Base-by-base conservation (phyloP, 2,797 vertebrate genomes). In the Thalassophryne amazonica region DNA sequence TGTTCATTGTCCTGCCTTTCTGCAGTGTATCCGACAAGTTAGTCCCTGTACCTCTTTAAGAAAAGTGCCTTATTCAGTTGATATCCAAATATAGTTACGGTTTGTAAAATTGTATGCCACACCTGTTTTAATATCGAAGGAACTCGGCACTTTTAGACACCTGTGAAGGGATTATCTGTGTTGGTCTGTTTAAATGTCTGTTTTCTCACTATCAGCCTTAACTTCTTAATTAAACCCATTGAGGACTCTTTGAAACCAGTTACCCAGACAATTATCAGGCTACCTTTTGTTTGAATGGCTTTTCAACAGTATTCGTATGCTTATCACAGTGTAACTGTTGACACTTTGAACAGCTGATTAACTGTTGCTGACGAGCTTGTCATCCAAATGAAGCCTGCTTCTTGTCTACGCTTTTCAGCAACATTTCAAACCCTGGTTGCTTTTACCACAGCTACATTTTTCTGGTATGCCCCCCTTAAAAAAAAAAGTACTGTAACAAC, bases 41-140 rank as follows among this genome's bases (percentile, higher is more conserved):
- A 66, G 60, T 64, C 62, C 47, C 60, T 67, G 80, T 78, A 70
- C 76, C 76, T 79, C 61, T 69, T 73, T 48, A 68, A 69, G 80
- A 86, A 83, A 89, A 89, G 89, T 90, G 89, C 89, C 89, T 90
- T 90, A 89, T 84, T 88, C 76, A 69, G 84, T 86, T 86, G 28
- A 66, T 62, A 28, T 70, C 59, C 53, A 55, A 30, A 13, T 33
- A 45, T 39, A 62, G 49, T 64, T 61, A 50, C 57, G 70, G 63
- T 56, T 70, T 71, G 33, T 63, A 45, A 52, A 60, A 59, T 9
- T 6, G 61, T 33, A 53, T 18, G 56, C 39, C 71, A 68, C 67
- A 76, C 21, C 12, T 61, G 40, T 51, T 62, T n/a, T 37, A 69
- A 49, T 52, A 52, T 60, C 10, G 30, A 51, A 23, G 37, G 47